Conservation (phyloP, 2,888 invertebrate genomes). For the Labia minor region DNA sequence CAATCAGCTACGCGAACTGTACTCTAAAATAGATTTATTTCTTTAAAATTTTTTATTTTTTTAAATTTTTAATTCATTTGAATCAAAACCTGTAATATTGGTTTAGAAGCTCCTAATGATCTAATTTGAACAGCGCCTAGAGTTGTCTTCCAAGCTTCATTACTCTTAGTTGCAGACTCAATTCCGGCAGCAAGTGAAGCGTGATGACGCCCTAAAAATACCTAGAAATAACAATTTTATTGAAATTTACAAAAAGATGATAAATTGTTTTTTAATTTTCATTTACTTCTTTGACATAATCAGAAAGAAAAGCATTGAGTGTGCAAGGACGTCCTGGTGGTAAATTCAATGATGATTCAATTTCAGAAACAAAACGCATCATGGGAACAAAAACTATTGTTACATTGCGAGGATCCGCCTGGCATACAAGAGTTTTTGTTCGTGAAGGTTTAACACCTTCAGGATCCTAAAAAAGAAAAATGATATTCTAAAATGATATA, state of each 20-base stretch:
- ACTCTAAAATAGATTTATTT: constrained; percentile 40
- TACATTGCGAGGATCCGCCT: constrained; percentile 60
- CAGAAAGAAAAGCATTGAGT: constrained; percentile 70
- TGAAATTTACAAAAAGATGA: too few species aligned
- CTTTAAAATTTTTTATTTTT: background rate
- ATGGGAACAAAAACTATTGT: constrained; percentile 72
- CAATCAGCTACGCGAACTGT: constrained; percentile 59
- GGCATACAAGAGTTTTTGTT: constrained; percentile 57
- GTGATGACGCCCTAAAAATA: constrained; percentile 69
- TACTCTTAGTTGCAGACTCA: constrained; percentile 58
- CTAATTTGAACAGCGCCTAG: constrained; percentile 57
- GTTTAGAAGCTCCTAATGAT: constrained; percentile 49
- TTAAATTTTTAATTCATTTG: background rate
- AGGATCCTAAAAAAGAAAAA: constrained; percentile 13
- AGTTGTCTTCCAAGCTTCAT: constrained; percentile 69
- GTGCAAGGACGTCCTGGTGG: constrained; percentile 49
- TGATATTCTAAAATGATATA: too few species aligned
- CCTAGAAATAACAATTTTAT: constrained; percentile 32
- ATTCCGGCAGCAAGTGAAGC: constrained; percentile 51
- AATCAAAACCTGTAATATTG: constrained; percentile 47
- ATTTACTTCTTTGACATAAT: constrained; percentile 62
- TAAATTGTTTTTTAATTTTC: background rate
- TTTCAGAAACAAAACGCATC: constrained; percentile 71
- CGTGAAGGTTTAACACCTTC: background rate
- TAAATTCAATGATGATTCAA: constrained; percentile 53